These are phyloP conservation scores for Eriocheir sinensis DNA, from an alignment of 1,140 invertebrate species.

Conservation along the genomic window DNA sequence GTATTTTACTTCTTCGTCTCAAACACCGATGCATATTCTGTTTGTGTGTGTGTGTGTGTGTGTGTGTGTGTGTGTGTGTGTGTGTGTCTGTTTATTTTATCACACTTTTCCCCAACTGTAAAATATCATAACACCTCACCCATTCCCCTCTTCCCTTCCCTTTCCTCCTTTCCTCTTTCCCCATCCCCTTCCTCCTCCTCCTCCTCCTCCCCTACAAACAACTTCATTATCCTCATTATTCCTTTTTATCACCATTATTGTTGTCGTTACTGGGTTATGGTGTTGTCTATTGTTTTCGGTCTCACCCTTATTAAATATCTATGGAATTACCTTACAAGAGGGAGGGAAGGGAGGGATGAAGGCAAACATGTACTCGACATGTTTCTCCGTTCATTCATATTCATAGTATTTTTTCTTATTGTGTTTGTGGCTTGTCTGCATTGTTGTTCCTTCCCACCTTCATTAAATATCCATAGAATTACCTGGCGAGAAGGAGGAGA, in stretches of 20 bases:
- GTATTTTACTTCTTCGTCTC: background rate
- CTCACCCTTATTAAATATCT: background rate
- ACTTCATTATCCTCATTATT: background rate
- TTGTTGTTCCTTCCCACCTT: too few species aligned
- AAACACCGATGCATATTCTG: background rate
- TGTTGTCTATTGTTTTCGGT: background rate
- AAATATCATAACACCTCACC: too few species aligned
- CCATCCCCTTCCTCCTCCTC: background rate
- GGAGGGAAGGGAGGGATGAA: background rate
- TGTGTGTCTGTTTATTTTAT: background rate
- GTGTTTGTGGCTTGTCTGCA: background rate
- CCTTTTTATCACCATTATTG: background rate
- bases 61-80: slow-evolving; percentile 50
- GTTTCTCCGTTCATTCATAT: background rate
- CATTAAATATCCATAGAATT: too few species aligned
- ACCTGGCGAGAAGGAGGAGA: background rate
- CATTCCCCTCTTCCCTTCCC: background rate
- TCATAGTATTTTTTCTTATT: background rate
- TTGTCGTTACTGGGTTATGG: background rate
- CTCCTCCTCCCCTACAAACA: too few species aligned
- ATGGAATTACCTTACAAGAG: slow-evolving; percentile 15
- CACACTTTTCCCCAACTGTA: background rate
- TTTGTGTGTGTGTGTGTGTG: slow-evolving; percentile 41
- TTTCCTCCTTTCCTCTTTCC: background rate
- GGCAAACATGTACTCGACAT: background rate